These are phyloP conservation scores for Dinomys branickii DNA, from an alignment of 2,113 vertebrate genomes.

Conservation along the genomic window DNA sequence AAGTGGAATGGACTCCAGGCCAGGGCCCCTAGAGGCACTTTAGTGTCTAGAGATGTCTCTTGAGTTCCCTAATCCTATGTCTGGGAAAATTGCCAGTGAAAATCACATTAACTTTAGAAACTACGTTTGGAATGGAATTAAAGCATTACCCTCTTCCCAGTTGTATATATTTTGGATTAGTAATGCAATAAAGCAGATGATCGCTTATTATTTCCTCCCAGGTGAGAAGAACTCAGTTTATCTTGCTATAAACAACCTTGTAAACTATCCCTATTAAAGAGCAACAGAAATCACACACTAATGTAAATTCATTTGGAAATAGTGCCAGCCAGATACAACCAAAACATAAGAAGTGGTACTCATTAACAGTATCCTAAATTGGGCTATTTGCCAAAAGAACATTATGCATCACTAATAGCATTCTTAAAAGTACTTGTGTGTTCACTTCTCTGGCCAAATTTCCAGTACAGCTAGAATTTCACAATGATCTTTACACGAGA, in stretches of 20 bases:
- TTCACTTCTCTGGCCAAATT: neutral
- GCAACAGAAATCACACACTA: neutral
- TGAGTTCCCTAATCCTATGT: neutral
- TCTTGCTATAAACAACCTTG: neutral
- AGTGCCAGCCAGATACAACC: neutral
- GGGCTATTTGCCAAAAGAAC: neutral
- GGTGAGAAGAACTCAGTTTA: neutral
- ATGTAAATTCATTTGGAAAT: constrained; percentile 11
- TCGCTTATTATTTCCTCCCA: neutral
- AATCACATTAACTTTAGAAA: neutral
- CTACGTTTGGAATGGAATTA: constrained; percentile 18
- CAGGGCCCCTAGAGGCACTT: no score
- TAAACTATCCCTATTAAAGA: neutral
- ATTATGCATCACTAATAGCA: neutral
- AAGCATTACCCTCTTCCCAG: neutral
- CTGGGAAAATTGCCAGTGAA: constrained; percentile 24
- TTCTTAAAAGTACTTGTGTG: neutral
- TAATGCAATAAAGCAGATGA: neutral
- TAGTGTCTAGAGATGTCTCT: neutral
- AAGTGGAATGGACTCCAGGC: neutral
- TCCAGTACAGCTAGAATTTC: neutral
- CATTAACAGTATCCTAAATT: neutral
- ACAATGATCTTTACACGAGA: neutral
- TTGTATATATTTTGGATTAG: constrained; percentile 39
- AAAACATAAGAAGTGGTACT: neutral